phyloP scores from a whole-genome alignment of 2,113 vertebrate species.

The Oncorhynchus keta region DNA sequence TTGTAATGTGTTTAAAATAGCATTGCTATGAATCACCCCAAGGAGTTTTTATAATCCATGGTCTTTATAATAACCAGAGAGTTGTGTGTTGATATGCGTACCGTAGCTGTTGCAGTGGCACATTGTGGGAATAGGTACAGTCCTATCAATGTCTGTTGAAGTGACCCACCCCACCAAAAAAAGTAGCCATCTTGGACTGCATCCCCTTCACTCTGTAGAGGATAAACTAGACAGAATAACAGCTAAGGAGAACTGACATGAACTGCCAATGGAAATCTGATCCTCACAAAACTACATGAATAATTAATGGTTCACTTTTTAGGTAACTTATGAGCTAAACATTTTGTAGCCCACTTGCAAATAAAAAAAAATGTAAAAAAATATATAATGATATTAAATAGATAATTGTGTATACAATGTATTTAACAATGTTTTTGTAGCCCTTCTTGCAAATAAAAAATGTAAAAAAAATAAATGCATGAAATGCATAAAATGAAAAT shows the following conservation, averaged over 20 bases:
- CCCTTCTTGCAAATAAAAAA: no score
- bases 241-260: no score
- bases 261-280: not conserved
- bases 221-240: no score
- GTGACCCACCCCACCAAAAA: no score
- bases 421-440: slow-evolving; percentile 38
- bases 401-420: slow-evolving; percentile 20
- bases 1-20: no score
- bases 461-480: slow-evolving; percentile 37
- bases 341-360: slow-evolving; percentile 58
- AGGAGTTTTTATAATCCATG: no score
- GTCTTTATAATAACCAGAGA: no score
- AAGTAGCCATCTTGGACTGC: no score
- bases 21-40: no score
- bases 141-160: not conserved
- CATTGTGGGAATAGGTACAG: no score
- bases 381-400: slow-evolving; percentile 19
- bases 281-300: slow-evolving; percentile 18
- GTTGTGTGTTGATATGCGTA: no score
- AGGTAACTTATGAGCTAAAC: not conserved
- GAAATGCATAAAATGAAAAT: not conserved
- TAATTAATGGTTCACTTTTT: not conserved
- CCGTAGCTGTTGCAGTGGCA: no score
- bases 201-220: not conserved
- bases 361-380: slow-evolving; percentile 33